Evolutionary conservation across 1,140 invertebrate genomes (phyloP), one percentile per base, ranked within the genome.

Genomic region (Eriocheir sinensis): DNA sequence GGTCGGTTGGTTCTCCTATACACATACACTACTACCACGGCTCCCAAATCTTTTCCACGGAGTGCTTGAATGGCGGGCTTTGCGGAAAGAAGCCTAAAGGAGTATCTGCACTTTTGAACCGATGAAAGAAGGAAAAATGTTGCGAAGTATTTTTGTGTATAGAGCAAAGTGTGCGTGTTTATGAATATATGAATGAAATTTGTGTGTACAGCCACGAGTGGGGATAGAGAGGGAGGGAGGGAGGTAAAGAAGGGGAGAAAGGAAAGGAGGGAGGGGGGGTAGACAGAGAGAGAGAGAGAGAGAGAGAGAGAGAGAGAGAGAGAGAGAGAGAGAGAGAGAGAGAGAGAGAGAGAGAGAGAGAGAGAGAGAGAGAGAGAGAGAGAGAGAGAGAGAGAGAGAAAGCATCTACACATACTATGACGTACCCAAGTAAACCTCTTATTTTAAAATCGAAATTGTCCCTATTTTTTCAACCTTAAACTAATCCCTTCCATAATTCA

Each of bases 181-280:
- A 85, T 85, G 83, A 85, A 85, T 85, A 41, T 38, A 85, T 85
- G 83, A 85, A 85, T 85, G 83, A 85, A 85, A 85, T 85, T 17
- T 85, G 30, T 85, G 83, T 85, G 83, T 38, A 34, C 36, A 34
- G 53, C 53, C 2, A 60, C 2, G 53, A 60, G 44, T 48, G 44
- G 53, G 3, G 53, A 15, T 9, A 8, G 53, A 15, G 53, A 60
- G 8, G 27, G 21, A 60, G 53, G 27, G 53, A 60, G 53, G 27
- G 53, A 60, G 53, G 27, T 9, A 60, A 21, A 60, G 53, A 60
- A 21, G 27, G 53, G 27, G 53, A 60, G 53, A 60, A 21, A 60
- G 53, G 27, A 21, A 60, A 21, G 27, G 53, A 60, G 53, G 27
- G 53, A 60, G 53, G n/a, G 60, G n/a, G 60, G n/a, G 60, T n/a